These are phyloP conservation scores for Campylomormyrus tamandua DNA, from an alignment of 2,113 vertebrate genomes.

Conservation along the genomic window DNA sequence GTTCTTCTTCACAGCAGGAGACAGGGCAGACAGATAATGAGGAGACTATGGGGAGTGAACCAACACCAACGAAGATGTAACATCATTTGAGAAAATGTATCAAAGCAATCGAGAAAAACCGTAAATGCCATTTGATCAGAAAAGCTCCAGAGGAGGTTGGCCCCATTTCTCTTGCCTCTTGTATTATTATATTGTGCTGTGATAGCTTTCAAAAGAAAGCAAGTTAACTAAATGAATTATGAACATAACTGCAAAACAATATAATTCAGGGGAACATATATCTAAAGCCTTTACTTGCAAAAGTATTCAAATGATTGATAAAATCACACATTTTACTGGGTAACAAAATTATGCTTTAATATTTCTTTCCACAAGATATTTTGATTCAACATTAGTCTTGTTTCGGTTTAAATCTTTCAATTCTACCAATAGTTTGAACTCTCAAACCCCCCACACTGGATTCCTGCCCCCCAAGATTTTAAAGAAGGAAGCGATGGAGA, in stretches of 20 bases:
- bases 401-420: neutral
- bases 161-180: neutral
- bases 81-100: neutral
- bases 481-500: neutral
- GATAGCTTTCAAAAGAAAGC: neutral
- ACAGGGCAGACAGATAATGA: too few relatives aligned
- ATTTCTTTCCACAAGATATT: neutral
- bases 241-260: neutral
- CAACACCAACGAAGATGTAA: too few relatives aligned
- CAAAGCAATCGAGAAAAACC: neutral
- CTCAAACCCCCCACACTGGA: neutral
- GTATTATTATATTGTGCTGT: neutral
- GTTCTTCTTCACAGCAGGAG: too few relatives aligned
- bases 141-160: neutral
- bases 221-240: neutral
- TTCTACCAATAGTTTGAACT: neutral
- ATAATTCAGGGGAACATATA: neutral
- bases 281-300: neutral
- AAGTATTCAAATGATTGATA: neutral
- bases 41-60: too few relatives aligned
- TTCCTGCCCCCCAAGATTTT: neutral
- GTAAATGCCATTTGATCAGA: neutral
- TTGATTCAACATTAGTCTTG: neutral
- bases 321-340: neutral
- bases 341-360: neutral